Percentiles rank a stretch among this genome's conserved stretches.
Evolutionary conservation across 2,888 invertebrate species (phyloP).

Genomic region (Lepeophtheirus nordmannii): DNA sequence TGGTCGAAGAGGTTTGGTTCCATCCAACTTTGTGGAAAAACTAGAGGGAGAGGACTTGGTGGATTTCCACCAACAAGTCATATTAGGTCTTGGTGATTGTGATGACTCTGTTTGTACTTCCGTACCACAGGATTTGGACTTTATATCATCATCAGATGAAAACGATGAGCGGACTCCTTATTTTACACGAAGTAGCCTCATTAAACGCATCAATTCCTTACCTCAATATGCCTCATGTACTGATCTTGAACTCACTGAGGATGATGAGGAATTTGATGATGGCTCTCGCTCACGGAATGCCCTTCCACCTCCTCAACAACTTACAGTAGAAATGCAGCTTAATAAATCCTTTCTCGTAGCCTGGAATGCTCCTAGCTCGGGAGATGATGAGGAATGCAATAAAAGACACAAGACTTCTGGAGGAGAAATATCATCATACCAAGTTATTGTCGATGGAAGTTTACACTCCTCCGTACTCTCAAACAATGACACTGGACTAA

Average conservation of each 20-base stretch:
- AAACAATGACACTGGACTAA: slow-evolving; percentile 57
- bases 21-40: slow-evolving; percentile 86
- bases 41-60: slow-evolving; percentile 74
- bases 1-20: slow-evolving; percentile 81
- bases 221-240: slow-evolving; percentile 24
- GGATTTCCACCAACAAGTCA: slow-evolving; percentile 73
- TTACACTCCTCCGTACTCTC: slow-evolving; percentile 91
- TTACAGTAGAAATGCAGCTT: slow-evolving; percentile 89
- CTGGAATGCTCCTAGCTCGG: slow-evolving; percentile 56
- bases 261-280: slow-evolving; percentile 13
- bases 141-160: slow-evolving; percentile 28
- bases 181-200: not conserved
- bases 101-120: slow-evolving; percentile 37
- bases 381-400: slow-evolving; percentile 29
- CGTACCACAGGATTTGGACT: slow-evolving; percentile 31
- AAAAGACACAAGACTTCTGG: slow-evolving; percentile 30
- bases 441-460: slow-evolving; percentile 92
- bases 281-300: not conserved
- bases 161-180: slow-evolving; percentile 13
- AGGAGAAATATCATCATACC: slow-evolving; percentile 70
- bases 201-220: not conserved
- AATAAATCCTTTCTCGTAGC: slow-evolving; percentile 95
- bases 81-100: slow-evolving; percentile 44
- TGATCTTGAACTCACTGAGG: slow-evolving; percentile 23
- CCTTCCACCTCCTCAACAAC: slow-evolving; percentile 92